Evolutionary conservation across 1,140 invertebrate species (phyloP).

Genomic region (Odontomachus brunneus): DNA sequence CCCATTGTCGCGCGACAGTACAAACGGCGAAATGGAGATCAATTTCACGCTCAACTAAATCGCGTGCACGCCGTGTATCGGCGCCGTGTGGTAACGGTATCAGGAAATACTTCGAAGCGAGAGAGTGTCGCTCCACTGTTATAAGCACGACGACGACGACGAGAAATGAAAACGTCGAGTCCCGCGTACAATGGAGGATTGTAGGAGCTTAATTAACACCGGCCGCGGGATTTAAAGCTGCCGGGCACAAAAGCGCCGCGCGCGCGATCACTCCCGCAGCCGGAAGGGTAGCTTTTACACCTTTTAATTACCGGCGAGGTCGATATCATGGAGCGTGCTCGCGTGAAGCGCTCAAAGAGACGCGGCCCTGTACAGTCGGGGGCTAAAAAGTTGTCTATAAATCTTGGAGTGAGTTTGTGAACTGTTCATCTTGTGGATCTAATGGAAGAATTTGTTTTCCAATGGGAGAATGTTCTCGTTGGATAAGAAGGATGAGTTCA

Average conservation of each 20-base stretch:
- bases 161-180: constrained; percentile 15
- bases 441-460: too few relatives aligned
- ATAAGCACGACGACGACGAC: not conserved
- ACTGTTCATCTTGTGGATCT: too few relatives aligned
- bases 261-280: not conserved
- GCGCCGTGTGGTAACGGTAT: not conserved
- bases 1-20: constrained; percentile 31
- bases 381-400: too few relatives aligned
- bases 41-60: constrained; percentile 70
- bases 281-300: not conserved
- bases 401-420: too few relatives aligned
- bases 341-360: not conserved
- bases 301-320: constrained; percentile 2
- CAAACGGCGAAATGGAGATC: constrained; percentile 49
- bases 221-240: not conserved
- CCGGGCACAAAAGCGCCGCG: constrained; percentile 1
- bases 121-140: constrained; percentile 39
- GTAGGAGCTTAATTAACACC: constrained; percentile 9
- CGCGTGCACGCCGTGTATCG: constrained; percentile 2
- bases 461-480: too few relatives aligned
- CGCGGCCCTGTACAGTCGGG: too few relatives aligned
- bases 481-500: too few relatives aligned
- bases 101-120: constrained; percentile 52
- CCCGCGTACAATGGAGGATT: not conserved
- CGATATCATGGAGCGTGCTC: not conserved